Evolutionary conservation across 2,888 invertebrate species (phyloP), one percentile per base, ranked within the genome.

Genomic region (Alviniconcha strummeri): DNA sequence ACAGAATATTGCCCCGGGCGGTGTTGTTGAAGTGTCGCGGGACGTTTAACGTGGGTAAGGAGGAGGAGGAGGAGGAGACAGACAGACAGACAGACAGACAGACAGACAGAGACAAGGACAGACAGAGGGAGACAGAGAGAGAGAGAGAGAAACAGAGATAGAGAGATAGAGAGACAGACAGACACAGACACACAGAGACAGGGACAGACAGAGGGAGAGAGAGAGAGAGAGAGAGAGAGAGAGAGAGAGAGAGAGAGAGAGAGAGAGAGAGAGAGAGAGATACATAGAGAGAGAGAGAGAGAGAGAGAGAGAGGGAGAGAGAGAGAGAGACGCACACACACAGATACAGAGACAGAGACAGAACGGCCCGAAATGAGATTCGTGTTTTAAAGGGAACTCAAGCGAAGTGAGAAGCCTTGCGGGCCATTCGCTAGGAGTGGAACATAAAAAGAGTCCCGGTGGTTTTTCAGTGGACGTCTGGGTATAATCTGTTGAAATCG

Each of bases 231-330:
- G 72, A 72, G 72, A 19, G 72, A 72, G 72, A 72, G 72, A 72
- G n/a, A 72, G 72, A 72, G 72, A 72, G 36, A 19, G 36, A 72
- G 36, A 19, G 36, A 72, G 72, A 72, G 36, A 72, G 72, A 72
- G 7, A 72, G 72, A 72, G 72, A 72, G 72, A 36, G 72, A 72
- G 72, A 72, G 72, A 72, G 19, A 72, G 72, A 72, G 72, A 72
- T n/a, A n/a, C n/a, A n/a, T n/a, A 17, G 69, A 69, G 17, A 69
- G 17, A 69, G 69, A 69, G 17, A 69, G 69, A 69, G 69, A 69
- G 69, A 6, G 69, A 15, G 11, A 17, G 11, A 69, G 36, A 36
- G 36, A 36, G 36, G 3, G 36, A 36, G 36, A 36, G 36, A 36
- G 36, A 36, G 36, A 36, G 36, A 36, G 36, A 36, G 36, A 36